Conservation (phyloP, 2,797 vertebrate genomes). For the Mormyrus hasselquistii region DNA sequence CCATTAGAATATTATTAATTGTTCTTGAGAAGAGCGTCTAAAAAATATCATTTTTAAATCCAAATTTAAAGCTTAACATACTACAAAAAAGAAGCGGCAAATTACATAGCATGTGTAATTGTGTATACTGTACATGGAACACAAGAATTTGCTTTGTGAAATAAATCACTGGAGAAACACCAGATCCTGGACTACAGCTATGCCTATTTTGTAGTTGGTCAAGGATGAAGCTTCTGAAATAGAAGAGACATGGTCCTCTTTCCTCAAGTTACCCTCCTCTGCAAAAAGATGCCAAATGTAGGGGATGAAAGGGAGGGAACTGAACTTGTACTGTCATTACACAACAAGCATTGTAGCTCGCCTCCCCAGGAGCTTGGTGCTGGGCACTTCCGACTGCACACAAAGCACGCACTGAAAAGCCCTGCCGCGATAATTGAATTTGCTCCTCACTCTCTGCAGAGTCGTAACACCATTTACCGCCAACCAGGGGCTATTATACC, state of each 20-base stretch:
- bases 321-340: slow-evolving; percentile 31
- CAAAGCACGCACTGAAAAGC: slow-evolving; percentile 34
- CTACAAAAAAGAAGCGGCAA: neutral
- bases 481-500: slow-evolving; percentile 40
- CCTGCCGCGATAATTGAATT: slow-evolving; percentile 39
- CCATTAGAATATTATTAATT: neutral
- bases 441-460: slow-evolving; percentile 34
- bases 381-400: slow-evolving; percentile 34
- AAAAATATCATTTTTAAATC: neutral
- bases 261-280: slow-evolving; percentile 32
- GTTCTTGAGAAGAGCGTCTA: neutral
- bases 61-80: neutral
- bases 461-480: slow-evolving; percentile 39
- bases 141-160: neutral
- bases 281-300: slow-evolving; percentile 29
- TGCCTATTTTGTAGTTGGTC: neutral
- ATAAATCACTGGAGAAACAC: neutral
- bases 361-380: slow-evolving; percentile 34
- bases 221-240: neutral
- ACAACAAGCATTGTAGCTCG: slow-evolving; percentile 36
- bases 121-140: neutral
- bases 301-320: slow-evolving; percentile 20
- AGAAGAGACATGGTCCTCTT: neutral
- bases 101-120: neutral
- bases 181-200: neutral